Conservation (phyloP, 1,140 invertebrate species). For the Zophobas atratus region DNA sequence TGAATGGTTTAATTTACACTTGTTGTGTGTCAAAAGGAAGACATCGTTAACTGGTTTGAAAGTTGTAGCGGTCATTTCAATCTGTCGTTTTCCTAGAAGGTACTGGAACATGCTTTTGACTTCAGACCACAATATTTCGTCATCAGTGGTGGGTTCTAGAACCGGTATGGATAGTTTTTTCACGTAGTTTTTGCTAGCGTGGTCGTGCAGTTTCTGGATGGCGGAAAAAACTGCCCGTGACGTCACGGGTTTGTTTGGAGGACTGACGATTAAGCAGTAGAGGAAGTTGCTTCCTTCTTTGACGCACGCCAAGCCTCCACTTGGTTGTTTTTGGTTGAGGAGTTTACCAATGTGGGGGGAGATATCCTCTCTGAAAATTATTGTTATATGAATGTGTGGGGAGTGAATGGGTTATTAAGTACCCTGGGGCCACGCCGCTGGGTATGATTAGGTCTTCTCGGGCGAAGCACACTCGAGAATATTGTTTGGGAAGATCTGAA, state of each 20-base stretch:
- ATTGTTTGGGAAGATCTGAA: not conserved
- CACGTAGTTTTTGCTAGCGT: conserved; percentile 66
- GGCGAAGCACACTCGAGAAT: conserved; percentile 7
- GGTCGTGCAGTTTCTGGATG: conserved; percentile 67
- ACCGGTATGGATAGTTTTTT: conserved; percentile 73
- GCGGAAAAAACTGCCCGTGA: conserved; percentile 67
- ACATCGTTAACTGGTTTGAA: conserved; percentile 63
- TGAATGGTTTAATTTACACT: not conserved
- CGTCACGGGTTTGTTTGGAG: conserved; percentile 68
- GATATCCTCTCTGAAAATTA: conserved; percentile 1
- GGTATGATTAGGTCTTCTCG: not conserved
- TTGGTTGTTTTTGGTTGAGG: conserved; percentile 66
- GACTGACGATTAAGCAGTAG: conserved; percentile 74
- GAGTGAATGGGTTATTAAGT: not conserved
- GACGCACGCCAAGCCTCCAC: conserved; percentile 73
- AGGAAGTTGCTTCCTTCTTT: conserved; percentile 70
- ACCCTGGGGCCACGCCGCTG: not conserved
- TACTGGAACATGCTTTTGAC: conserved; percentile 70
- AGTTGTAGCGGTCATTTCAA: conserved; percentile 71
- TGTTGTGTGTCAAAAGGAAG: not conserved
- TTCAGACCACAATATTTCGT: conserved; percentile 65
- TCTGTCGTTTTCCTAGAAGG: conserved; percentile 69
- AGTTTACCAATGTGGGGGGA: conserved; percentile 59
- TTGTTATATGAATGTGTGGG: too few species aligned
- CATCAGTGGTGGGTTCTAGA: conserved; percentile 77